A percentile compares a stretch with the other conserved stretches of the same genome.
phyloP scores from a whole-genome alignment of 1,140 invertebrate species.

The Pseudomyrmex concolor region DNA sequence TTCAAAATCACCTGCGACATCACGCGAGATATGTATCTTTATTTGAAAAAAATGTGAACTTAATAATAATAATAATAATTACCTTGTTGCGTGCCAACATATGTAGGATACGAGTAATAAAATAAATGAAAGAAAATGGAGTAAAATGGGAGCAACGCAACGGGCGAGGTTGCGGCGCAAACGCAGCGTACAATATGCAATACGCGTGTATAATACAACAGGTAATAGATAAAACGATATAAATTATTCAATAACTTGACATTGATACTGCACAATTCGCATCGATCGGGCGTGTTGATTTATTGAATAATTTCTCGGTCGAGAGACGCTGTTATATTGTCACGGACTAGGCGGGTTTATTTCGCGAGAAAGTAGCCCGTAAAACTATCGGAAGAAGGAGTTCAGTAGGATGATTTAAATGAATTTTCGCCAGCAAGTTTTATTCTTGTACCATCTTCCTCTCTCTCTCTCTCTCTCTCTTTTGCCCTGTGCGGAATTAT shows the following conservation, averaged over 20 bases:
- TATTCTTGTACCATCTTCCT: not conserved
- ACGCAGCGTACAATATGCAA: too few relatives aligned
- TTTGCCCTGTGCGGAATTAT: not conserved
- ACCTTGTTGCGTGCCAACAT: too few relatives aligned
- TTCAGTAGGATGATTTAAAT: constrained; percentile 40
- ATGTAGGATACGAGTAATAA: too few relatives aligned
- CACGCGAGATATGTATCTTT: too few relatives aligned
- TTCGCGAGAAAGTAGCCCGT: constrained; percentile 22
- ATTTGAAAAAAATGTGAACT: too few relatives aligned
- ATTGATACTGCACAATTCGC: not conserved
- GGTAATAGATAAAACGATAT: not conserved
- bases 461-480: not conserved
- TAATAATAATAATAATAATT: too few relatives aligned
- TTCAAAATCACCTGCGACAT: not conserved
- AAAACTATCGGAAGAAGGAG: constrained; percentile 10
- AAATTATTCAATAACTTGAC: not conserved
- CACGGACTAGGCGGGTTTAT: not conserved
- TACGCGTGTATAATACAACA: not conserved
- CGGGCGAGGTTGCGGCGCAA: too few relatives aligned
- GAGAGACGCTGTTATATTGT: constrained; percentile 11
- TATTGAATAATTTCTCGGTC: constrained; percentile 1
- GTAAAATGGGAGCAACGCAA: too few relatives aligned
- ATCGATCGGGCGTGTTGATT: not conserved
- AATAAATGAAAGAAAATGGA: too few relatives aligned
- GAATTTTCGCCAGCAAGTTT: constrained; percentile 26